phyloP scores from a whole-genome alignment of 1,140 invertebrate genomes.

The Hirudo medicinalis region DNA sequence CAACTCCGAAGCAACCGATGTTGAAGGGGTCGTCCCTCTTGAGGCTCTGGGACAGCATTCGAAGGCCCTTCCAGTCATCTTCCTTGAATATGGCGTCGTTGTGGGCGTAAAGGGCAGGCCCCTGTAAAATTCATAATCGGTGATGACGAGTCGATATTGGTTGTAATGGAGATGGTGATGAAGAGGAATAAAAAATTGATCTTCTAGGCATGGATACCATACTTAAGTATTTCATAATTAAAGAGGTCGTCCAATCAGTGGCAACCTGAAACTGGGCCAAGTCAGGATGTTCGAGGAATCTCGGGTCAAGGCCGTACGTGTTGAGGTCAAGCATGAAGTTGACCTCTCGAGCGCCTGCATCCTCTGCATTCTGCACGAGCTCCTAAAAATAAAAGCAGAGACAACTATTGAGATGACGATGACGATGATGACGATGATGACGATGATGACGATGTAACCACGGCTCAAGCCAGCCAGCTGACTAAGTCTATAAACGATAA shows the following conservation, averaged over 20 bases:
- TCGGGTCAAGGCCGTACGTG: conserved; percentile 13
- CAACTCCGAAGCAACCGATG: conserved; percentile 33
- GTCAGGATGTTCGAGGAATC: conserved; percentile 16
- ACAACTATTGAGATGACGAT: background rate
- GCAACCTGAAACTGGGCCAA: conserved; percentile 19
- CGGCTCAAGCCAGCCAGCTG: background rate
- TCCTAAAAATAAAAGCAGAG: conserved; percentile 11
- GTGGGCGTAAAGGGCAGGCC: conserved; percentile 29
- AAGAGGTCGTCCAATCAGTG: background rate
- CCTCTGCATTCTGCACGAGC: conserved; percentile 18
- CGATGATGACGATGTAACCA: background rate
- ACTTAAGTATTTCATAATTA: background rate
- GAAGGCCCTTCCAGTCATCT: conserved; percentile 31
- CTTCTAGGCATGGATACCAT: background rate
- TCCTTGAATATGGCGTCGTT: conserved; percentile 31
- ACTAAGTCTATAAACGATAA: background rate
- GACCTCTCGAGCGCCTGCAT: conserved; percentile 13
- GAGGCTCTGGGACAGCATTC: conserved; percentile 27
- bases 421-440: background rate
- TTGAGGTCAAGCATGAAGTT: conserved; percentile 13
- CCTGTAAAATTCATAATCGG: conserved; percentile 23
- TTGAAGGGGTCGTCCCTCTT: conserved; percentile 31
- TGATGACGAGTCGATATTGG: background rate
- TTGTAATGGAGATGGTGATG: background rate
- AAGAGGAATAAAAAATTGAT: background rate